Percentiles rank a stretch among this genome's conserved stretches.
These are phyloP conservation scores for Adrianichthys oophorus DNA, from an alignment of 2,797 vertebrate species.

Conservation along the genomic window DNA sequence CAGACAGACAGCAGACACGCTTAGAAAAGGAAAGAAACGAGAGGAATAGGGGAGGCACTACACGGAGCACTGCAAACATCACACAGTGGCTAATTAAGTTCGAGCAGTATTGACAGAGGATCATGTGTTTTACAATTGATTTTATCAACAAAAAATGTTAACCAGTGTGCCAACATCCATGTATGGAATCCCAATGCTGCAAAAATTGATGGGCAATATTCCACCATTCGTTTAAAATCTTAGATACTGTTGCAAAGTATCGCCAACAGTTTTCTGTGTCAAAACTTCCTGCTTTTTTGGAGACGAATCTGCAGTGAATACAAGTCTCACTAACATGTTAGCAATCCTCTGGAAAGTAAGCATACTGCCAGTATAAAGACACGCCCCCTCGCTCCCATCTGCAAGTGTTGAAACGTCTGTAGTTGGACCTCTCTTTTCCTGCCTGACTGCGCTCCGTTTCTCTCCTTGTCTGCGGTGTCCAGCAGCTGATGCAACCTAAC, in stretches of 20 bases:
- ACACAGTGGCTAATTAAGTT: constrained; percentile 27
- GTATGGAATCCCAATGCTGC: constrained; percentile 31
- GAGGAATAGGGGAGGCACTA: constrained; percentile 35
- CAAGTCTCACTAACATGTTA: constrained; percentile 30
- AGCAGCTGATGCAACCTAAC: constrained; percentile 67
- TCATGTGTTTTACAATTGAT: constrained; percentile 25
- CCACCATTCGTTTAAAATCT: constrained; percentile 36
- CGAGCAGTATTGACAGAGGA: constrained; percentile 54
- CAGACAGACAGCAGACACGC: constrained; percentile 46
- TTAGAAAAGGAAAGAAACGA: constrained; percentile 58
- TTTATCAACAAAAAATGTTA: constrained; percentile 6
- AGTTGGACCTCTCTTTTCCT: constrained; percentile 43
- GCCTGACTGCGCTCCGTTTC: constrained; percentile 56
- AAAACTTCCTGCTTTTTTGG: constrained; percentile 29
- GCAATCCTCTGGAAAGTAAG: constrained; percentile 40
- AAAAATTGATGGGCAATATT: constrained; percentile 35
- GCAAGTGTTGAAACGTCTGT: constrained; percentile 37
- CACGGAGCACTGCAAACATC: constrained; percentile 16
- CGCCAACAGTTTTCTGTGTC: constrained; percentile 66
- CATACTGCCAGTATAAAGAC: constrained; percentile 68
- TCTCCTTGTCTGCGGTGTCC: constrained; percentile 73
- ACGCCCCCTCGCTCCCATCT: constrained; percentile 25
- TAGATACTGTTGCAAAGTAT: constrained; percentile 48
- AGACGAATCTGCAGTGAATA: constrained; percentile 21
- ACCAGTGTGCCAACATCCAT: constrained; percentile 63